Conservation (phyloP, 2,113 vertebrate genomes). For the Sinocyclocheilus maitianheensis region DNA sequence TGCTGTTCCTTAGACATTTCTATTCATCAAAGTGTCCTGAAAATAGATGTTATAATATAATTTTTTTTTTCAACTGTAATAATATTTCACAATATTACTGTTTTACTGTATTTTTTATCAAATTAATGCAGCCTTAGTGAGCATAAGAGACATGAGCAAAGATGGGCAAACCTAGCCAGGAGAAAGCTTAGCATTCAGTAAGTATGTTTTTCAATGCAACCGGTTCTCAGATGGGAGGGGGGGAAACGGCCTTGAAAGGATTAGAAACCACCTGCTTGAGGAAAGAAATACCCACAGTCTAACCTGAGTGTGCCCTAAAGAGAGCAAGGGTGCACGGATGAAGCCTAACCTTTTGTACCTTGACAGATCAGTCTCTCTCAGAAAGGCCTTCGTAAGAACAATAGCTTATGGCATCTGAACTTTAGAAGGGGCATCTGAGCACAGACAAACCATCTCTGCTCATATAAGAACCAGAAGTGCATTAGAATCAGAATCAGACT, state of each 20-base stretch:
- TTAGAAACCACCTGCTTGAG: constrained; percentile 2
- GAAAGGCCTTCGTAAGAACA: not conserved
- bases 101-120: not conserved
- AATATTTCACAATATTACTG: not conserved
- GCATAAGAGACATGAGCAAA: not conserved
- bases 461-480: not conserved
- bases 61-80: not conserved
- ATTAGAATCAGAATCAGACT: not conserved
- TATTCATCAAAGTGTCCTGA: not conserved
- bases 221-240: not conserved
- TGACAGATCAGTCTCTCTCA: constrained; percentile 41
- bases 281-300: not conserved
- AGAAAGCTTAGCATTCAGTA: constrained; percentile 2
- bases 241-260: not conserved
- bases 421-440: too few species aligned
- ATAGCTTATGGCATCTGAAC: not conserved
- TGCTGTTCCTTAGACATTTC: not conserved
- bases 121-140: not conserved
- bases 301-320: constrained; percentile 15
- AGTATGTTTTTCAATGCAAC: not conserved
- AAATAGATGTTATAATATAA: too few species aligned
- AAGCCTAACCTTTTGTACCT: constrained; percentile 13
- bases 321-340: not conserved
- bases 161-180: too few species aligned
- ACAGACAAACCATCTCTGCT: not conserved